Base-by-base conservation (phyloP, 2,888 invertebrate genomes). In the Allophyes oxyacanthae region DNA sequence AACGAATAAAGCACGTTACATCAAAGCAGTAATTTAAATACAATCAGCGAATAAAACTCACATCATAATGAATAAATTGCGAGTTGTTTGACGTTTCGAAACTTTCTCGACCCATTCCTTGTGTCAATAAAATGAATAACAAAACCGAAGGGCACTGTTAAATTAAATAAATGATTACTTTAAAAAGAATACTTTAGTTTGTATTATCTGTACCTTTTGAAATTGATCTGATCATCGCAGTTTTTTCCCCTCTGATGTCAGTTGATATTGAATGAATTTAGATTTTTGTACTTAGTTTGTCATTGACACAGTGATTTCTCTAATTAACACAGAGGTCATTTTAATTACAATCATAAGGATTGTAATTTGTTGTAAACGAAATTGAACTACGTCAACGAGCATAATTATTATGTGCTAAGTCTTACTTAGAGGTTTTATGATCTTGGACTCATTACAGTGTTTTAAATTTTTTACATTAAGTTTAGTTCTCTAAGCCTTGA, bases 261-360 rank as follows among this genome's bases (percentile, higher is more conserved):
- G 72, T 78, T 79, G 74, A 78, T 78, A 79, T 74, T 84, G 78
- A 85, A 78, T 83, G 76, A 75, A 63, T 75, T 69, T 58, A 62
- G 61, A 74, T 84, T 82, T 85, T 88, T 64, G 55, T 37, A 73
- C 77, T 75, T 60, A 52, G 52, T 71, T 83, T 81, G 89, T 82
- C 90, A 91, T 90, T 91, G 91, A 88, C 88, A 88, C 75, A 84
- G 73, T 80, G 83, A 83, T 89, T 89, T 89, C 87, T 85, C 85
- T 85, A 85, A 90, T 90, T 87, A 87, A 78, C 77, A 72, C 74
- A 75, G 78, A 86, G 85, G 84, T 72, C 84, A 76, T 72, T 68
- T 66, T 77, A 75, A 81, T 82, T 79, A 74, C 64, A 62, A 20
- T 50, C 50, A 33, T 59, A 36, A 57, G 42, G 45, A 54, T 44